Evolutionary conservation across 2,888 invertebrate species (phyloP), one percentile per base, ranked within the genome.

Genomic region (Linnaemya vulpina): DNA sequence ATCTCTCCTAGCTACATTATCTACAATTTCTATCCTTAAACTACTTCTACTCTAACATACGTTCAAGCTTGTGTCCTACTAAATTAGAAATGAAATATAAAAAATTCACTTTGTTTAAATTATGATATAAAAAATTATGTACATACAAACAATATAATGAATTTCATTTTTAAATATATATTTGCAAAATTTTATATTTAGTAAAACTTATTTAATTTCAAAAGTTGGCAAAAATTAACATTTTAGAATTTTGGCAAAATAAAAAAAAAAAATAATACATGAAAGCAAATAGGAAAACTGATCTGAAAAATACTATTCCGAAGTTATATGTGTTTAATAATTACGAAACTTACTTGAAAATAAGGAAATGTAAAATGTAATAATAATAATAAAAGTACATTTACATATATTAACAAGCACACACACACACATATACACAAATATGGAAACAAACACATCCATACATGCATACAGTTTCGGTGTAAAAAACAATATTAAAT

Each of bases 401-500:
- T 68, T 60, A 22, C n/a, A 17, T 15, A 22, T 25, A 17, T 15
- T 53, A 62, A 51, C 11, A 65, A 11, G 43, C 10, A 55, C 40
- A 22, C 11, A 55, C 3, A 63, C 17, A 49, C 3, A 60, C 46
- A 49, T 11, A 43, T 15, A 38, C 4, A 38, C 4, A 65, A 49
- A 75, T n/a, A 63, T 20, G 20, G 10, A 65, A 40, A 40, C 40
- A 40, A 11, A 40, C 67, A 49, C 43, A 67, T 17, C 35, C 20
- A 67, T 30, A 65, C 53, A 67, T 53, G 63, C 63, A 73, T 58
- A 77, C 58, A 60, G 40, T 51, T 76, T 82, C 55, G 65, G 40
- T 76, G 82, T 71, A 67, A 58, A n/a, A 73, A 83, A 73, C 22
- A 73, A 71, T 76, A 65, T 65, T 71, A 46, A 82, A 65, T 40